Evolutionary conservation across 2,113 vertebrate genomes (phyloP), one percentile per base, ranked within the genome.

Genomic region (Passer montanus): DNA sequence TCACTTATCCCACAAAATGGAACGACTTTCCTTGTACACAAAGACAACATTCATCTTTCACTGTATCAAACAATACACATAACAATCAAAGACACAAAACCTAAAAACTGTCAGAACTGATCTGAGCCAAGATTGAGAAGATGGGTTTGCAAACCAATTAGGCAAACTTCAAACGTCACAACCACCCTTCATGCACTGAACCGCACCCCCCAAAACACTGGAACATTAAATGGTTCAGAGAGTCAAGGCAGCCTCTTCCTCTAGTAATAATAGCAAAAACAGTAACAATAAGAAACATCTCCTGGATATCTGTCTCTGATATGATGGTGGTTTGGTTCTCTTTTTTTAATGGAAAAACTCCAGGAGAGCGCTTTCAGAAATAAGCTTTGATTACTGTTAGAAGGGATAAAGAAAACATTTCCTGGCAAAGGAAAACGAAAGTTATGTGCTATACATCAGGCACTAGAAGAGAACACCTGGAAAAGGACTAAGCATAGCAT

Each of bases 131-230:
- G 50, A 82, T 5, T 22, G 15, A 82, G 15, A 53, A 87, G 50
- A 94, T 44, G 31, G 39, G 15, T 92, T 93, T 87, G 31, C 64
- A 90, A 58, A 93, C 90, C 55, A 73, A 4, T 93, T 47, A 95
- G 46, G 78, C 46, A n/a, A 94, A 92, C 49, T 92, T 93, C 30
- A 96, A 93, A 92, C 23, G 33, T 50, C 84, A 56, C 47, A 94
- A 79, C 33, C 67, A 75, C 53, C 50, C 92, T 95, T 94, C 79
- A 93, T 75, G 47, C 33, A 93, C 56, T 90, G 73, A 94, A 22
- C 49, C 52, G 59, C 56, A 93, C 84, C 66, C 39, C 70, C 44
- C 26, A 50, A 94, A 90, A 80, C 69, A 68, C 35, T 28, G 31
- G 55, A 91, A 94, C 50, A 69, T 52, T 68, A 85, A 85, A 85